These are phyloP conservation scores for Diarsia brunnea DNA, from an alignment of 2,888 invertebrate species.

Conservation along the genomic window DNA sequence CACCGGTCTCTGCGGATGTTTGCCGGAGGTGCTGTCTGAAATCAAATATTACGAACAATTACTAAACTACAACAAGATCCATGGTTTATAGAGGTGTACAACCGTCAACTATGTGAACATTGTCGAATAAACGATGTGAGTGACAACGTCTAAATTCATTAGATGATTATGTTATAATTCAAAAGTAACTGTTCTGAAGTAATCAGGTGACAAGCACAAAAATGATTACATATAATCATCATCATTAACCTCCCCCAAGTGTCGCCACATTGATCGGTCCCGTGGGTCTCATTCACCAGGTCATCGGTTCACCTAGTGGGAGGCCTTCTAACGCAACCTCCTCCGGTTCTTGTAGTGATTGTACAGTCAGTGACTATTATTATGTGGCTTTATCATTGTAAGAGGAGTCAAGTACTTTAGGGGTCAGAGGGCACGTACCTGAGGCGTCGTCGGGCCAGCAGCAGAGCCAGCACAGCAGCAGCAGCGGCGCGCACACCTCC, in stretches of 20 bases:
- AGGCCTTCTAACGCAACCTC: too few species aligned
- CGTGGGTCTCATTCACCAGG: too few species aligned
- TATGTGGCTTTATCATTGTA: background rate
- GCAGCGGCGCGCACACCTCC: conserved; percentile 77
- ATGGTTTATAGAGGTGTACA: background rate
- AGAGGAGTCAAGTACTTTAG: background rate
- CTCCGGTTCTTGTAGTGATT: too few species aligned
- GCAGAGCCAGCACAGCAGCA: conserved; percentile 86
- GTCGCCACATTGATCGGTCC: too few species aligned
- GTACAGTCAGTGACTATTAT: background rate
- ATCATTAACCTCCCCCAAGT: too few species aligned
- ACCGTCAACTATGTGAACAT: background rate
- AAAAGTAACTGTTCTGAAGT: background rate
- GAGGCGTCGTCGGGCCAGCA: conserved; percentile 86
- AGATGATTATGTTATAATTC: background rate
- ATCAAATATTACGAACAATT: conserved; percentile 38
- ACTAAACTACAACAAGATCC: background rate
- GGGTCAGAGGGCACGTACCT: conserved; percentile 66
- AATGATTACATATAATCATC: background rate
- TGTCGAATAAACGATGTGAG: background rate
- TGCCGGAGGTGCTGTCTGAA: conserved; percentile 78
- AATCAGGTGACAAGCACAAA: background rate
- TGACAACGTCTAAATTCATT: background rate
- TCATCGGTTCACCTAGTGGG: too few species aligned
- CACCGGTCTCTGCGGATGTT: conserved; percentile 74